These are phyloP conservation scores for Chaetops frenatus DNA, from an alignment of 2,113 vertebrate genomes.

Conservation along the genomic window DNA sequence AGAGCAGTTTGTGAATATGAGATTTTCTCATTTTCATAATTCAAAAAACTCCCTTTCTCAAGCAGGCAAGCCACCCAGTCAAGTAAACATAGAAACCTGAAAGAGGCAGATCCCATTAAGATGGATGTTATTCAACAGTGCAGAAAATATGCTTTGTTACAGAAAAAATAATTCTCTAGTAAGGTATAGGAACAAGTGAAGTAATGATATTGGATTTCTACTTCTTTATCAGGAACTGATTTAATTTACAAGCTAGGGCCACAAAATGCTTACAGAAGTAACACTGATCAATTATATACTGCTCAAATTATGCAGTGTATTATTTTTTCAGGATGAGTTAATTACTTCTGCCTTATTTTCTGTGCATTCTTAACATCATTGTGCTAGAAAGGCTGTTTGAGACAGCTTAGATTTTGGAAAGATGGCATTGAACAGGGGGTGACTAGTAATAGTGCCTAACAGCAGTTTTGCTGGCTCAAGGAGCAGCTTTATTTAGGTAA, in stretches of 20 bases:
- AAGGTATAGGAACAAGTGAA: neutral
- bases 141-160: conserved; percentile 21
- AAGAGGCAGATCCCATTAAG: neutral
- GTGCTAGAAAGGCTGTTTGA: neutral
- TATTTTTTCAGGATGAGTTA: neutral
- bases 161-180: neutral
- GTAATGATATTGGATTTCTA: neutral
- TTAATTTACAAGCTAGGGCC: neutral
- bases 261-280: neutral
- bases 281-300: neutral
- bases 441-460: neutral
- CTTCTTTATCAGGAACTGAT: neutral
- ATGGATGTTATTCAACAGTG: neutral
- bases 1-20: neutral
- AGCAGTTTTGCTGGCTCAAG: neutral
- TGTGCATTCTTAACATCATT: neutral
- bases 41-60: neutral
- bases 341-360: neutral
- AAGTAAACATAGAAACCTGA: neutral
- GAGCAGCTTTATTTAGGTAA: neutral
- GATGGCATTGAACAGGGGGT: neutral
- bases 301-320: neutral
- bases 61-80: neutral
- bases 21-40: neutral
- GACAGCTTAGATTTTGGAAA: neutral